Evolutionary conservation across 2,113 vertebrate genomes (phyloP).

Genomic region (Accipiter virgatus): DNA sequence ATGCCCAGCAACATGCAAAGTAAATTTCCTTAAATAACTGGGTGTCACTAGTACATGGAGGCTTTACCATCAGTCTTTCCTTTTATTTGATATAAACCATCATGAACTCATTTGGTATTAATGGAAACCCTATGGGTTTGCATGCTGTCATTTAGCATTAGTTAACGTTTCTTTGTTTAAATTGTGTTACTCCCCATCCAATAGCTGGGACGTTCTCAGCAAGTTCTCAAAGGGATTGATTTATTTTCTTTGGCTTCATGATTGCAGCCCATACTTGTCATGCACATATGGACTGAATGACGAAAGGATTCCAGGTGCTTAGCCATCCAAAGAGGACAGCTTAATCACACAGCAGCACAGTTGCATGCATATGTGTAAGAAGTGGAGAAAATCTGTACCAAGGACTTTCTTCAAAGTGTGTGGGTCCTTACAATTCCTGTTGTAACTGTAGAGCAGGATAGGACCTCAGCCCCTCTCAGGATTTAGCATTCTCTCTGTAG

Average conservation of each 20-base stretch:
- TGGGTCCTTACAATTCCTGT: not conserved
- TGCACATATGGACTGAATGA: not conserved
- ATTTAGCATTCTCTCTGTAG: not conserved
- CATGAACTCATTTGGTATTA: not conserved
- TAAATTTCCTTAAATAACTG: not conserved
- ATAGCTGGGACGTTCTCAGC: not conserved
- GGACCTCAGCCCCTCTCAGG: not conserved
- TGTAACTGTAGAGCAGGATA: not conserved
- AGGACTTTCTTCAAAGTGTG: not conserved
- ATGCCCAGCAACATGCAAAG: not conserved
- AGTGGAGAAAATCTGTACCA: not conserved
- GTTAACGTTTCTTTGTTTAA: not conserved
- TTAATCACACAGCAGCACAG: not conserved
- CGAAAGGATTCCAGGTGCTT: not conserved
- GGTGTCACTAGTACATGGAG: not conserved
- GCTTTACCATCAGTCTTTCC: not conserved
- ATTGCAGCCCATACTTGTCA: not conserved
- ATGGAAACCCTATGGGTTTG: not conserved
- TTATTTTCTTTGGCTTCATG: slow-evolving; percentile 4
- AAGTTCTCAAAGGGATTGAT: not conserved
- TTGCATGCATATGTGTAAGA: not conserved
- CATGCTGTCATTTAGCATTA: not conserved
- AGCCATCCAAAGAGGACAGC: not conserved
- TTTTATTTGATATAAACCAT: not conserved
- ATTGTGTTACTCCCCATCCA: not conserved